Evolutionary conservation across 2,113 vertebrate species (phyloP), one percentile per base, ranked within the genome.

Genomic region (Myrmecophaga tridactyla): DNA sequence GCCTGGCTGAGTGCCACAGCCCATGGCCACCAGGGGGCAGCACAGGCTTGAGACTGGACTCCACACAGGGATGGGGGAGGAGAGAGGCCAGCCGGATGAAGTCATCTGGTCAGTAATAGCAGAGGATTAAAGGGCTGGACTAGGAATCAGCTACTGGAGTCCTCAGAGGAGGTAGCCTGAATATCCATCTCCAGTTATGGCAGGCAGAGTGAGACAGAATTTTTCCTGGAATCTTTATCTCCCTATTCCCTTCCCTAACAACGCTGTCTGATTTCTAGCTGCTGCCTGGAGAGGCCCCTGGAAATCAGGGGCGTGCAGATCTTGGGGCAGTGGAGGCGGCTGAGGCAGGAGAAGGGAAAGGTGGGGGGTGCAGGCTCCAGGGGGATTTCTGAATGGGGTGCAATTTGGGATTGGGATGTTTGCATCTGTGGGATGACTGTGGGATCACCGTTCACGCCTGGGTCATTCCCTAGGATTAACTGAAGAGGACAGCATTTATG

Each of bases 401-500:
- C 6, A 15, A 12, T 23, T 77, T 43, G 41, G 65, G 48, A 27
- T 41, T 39, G 60, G 39, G 72, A 69, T 14, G 34, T 21, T 0
- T 12, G 83, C 43, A 10, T 63, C 69, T 23, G 21, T 20, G 86
- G 76, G 67, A 67, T 58, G 77, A 3, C 17, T 27, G n/a, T n/a
- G 82, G 51, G n/a, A 13, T 69, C 53, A 12, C 0, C 12, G 43
- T 53, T 81, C 65, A 56, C 15, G 21, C 29, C 41, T 60, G 15
- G n/a, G 65, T 36, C 51, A 2, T 39, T 43, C 77, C 75, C 77
- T 94, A 99, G 99, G 99, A 80, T 97, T 99, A 94, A 97, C 98
- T 0, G 99, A 99, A 96, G 98, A 99, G 88, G 99, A 99, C 96
- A 99, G 99, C 90, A 96, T 99, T 75, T 99, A 99, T 39, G 99